These are phyloP conservation scores for Meles meles DNA, from an alignment of 2,113 vertebrate species.

Conservation along the genomic window DNA sequence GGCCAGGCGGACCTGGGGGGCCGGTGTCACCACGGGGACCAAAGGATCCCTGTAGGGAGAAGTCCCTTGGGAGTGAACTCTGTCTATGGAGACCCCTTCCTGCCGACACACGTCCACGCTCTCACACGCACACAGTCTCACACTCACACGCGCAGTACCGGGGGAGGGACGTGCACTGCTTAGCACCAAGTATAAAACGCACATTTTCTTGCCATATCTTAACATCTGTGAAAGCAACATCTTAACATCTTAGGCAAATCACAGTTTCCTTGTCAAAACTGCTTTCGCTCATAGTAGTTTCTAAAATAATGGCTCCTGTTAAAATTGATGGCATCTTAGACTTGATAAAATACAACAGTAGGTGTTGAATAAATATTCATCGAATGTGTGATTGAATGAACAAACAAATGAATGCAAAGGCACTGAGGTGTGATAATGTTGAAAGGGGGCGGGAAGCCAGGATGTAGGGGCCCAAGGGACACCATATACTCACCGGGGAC, in stretches of 20 bases:
- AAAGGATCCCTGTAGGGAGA: constrained; percentile 79
- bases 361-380: background rate
- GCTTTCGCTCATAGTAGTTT: background rate
- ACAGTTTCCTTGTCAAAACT: background rate
- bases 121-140: fast-evolving
- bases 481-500: constrained; percentile 82
- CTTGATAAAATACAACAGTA: background rate
- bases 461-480: background rate
- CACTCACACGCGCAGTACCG: background rate
- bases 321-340: background rate
- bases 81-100: background rate
- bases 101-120: background rate
- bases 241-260: background rate
- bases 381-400: background rate
- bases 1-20: constrained; percentile 83
- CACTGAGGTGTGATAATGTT: fast-evolving
- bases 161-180: too few species aligned
- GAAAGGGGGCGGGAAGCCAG: background rate
- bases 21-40: constrained; percentile 88
- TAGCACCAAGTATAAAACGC: background rate
- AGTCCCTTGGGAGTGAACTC: background rate
- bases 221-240: background rate
- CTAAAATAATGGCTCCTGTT: background rate
- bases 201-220: background rate
- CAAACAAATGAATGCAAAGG: background rate